Evolutionary conservation across 2,113 vertebrate genomes (phyloP).

Genomic region (Centrocercus urophasianus): DNA sequence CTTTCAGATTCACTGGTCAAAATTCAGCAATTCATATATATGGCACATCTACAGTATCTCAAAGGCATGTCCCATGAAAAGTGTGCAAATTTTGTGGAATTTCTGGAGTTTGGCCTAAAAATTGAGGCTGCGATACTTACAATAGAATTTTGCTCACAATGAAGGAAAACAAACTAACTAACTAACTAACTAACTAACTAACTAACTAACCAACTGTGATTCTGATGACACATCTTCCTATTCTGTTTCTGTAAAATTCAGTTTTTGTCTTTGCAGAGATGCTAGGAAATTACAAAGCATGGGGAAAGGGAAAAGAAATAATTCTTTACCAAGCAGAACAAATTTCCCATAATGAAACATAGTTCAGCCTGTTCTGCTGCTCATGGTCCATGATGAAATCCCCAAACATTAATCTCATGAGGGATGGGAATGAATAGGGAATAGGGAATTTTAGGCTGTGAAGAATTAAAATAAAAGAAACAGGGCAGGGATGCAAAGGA

Average conservation of each 20-base stretch:
- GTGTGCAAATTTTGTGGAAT: accelerated
- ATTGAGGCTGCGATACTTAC: not conserved
- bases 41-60: not conserved
- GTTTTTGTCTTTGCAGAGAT: not conserved
- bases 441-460: accelerated
- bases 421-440: accelerated
- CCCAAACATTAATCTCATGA: not conserved
- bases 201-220: not conserved
- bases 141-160: not conserved
- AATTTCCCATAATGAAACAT: not conserved
- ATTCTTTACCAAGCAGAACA: accelerated
- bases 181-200: not conserved
- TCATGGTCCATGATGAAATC: not conserved
- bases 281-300: not conserved
- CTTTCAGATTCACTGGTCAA: not conserved
- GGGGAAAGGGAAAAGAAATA: accelerated
- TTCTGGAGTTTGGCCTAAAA: not conserved
- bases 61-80: not conserved
- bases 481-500: not conserved
- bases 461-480: not conserved
- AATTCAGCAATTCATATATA: not conserved
- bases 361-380: not conserved
- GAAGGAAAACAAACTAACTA: not conserved
- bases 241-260: not conserved
- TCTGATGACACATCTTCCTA: accelerated